phyloP scores from a whole-genome alignment of 2,797 vertebrate genomes.

The Muscicapa comitata region DNA sequence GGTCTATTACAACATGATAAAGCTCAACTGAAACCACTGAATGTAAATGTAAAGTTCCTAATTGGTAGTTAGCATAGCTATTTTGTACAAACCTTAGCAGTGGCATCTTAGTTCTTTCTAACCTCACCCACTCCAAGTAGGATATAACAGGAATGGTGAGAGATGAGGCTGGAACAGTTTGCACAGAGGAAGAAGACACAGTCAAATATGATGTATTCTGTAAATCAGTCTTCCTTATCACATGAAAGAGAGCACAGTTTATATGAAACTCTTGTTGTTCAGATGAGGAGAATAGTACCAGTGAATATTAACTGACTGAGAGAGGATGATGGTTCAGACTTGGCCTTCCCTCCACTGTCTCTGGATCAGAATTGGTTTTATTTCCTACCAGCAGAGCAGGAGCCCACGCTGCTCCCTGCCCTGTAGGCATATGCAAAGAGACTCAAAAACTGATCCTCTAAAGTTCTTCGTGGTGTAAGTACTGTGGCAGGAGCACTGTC shows the following conservation, averaged over 20 bases:
- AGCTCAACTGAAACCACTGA: not conserved
- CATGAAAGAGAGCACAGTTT: not conserved
- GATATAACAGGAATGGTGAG: not conserved
- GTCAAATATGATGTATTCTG: not conserved
- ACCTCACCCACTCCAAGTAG: not conserved
- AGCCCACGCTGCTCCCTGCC: rapidly evolving
- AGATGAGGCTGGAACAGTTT: not conserved
- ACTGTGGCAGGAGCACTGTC: not conserved
- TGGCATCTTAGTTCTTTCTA: not conserved
- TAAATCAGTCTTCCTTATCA: not conserved
- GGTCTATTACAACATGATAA: not conserved
- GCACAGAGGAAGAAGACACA: not conserved
- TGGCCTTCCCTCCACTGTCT: not conserved
- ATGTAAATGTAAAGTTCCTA: not conserved
- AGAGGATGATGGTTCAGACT: not conserved
- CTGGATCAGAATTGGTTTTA: not conserved
- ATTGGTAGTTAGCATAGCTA: not conserved
- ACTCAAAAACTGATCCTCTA: not conserved
- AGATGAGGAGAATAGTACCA: not conserved
- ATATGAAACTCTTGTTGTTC: not conserved
- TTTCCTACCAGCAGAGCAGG: not conserved
- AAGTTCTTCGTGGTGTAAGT: not conserved
- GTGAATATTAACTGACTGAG: not conserved
- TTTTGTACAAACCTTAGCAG: not conserved
- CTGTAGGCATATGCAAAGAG: not conserved